Evolutionary conservation across 2,888 invertebrate genomes (phyloP).

Genomic region (Agrenia bidenticulata): DNA sequence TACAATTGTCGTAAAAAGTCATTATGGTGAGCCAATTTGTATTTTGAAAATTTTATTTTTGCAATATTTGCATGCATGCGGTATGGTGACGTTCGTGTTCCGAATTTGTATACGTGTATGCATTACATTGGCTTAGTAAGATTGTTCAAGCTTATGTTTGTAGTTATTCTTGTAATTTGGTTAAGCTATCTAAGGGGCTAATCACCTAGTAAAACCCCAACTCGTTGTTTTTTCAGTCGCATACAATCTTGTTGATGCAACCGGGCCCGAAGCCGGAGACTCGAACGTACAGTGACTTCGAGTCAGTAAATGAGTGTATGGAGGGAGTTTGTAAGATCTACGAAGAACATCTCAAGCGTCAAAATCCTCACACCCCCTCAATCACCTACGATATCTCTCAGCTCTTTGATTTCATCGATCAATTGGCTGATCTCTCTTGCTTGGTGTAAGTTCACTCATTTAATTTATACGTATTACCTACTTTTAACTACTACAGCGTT

Average conservation of each 20-base stretch:
- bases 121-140: no score
- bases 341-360: conserved; percentile 93
- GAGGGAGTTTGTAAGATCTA: conserved; percentile 99
- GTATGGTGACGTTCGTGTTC: no score
- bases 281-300: conserved; percentile 96
- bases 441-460: conserved; percentile 68
- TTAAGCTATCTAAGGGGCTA: no score
- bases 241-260: conserved; percentile 81
- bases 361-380: conserved; percentile 92
- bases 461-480: conserved; percentile 1
- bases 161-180: no score
- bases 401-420: conserved; percentile 96
- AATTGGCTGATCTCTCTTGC: conserved; percentile 90
- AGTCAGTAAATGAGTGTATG: conserved; percentile 96
- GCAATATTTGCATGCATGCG: no score
- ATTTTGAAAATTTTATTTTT: no score
- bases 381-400: conserved; percentile 99
- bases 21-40: no score
- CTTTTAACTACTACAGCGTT: neutral
- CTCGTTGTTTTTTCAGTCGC: conserved; percentile 68
- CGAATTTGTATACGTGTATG: no score
- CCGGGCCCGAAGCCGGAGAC: conserved; percentile 84
- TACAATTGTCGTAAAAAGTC: no score
- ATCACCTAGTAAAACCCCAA: no score
- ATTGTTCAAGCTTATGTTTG: no score